These are phyloP conservation scores for zebrafish (Danio rerio) DNA, from an alignment of 2,113 vertebrate species.

Conservation along the genomic window GRCz12tu NC_133193.1:19571501-19572000, in stretches of 20 bases:
- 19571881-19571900: slow-evolving; percentile 66
- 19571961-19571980: slow-evolving; percentile 80
- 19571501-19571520: background rate
- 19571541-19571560: slow-evolving; percentile 9
- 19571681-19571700: slow-evolving; percentile 15
- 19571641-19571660: slow-evolving; percentile 27
- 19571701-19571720: background rate
- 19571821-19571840: slow-evolving; percentile 54
- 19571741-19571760: slow-evolving; percentile 23
- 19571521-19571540: background rate
- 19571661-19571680: slow-evolving; percentile 25
- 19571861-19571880: slow-evolving; percentile 39
- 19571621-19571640: slow-evolving; percentile 37
- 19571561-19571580: slow-evolving; percentile 29
- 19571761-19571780: slow-evolving; percentile 23
- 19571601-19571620: background rate
- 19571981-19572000: slow-evolving; percentile 69
- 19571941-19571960: slow-evolving; percentile 62
- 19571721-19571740: slow-evolving; percentile 31
- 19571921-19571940: slow-evolving; percentile 69
- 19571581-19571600: slow-evolving; percentile 28
- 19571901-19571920: slow-evolving; percentile 79
- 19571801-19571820: slow-evolving; percentile 54
- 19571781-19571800: slow-evolving; percentile 40
- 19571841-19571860: slow-evolving; percentile 22